Conservation (phyloP, 2,888 invertebrate genomes). For the Drosophila basisetae region DNA sequence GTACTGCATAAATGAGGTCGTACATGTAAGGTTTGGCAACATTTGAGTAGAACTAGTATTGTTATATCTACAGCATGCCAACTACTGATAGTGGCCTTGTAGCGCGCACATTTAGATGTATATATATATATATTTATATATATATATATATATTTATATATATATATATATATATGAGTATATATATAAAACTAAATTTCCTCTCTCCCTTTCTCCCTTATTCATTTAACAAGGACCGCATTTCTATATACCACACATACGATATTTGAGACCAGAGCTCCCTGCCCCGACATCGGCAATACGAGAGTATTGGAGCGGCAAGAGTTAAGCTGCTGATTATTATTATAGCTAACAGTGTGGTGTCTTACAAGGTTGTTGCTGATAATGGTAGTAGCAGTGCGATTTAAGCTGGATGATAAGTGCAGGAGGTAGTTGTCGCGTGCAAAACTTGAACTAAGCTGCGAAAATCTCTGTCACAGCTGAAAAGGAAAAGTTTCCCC, state of each 20-base stretch:
- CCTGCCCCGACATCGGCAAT: background rate
- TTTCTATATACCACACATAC: slow-evolving; percentile 24
- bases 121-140: background rate
- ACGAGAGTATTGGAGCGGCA: slow-evolving; percentile 32
- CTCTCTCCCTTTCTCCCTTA: background rate
- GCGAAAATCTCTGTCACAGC: slow-evolving; percentile 38
- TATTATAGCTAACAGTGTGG: slow-evolving; percentile 21
- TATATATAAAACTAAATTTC: background rate
- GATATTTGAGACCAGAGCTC: background rate
- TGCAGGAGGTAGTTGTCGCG: slow-evolving; percentile 25
- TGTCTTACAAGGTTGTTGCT: slow-evolving; percentile 31
- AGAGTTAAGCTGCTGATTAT: slow-evolving; percentile 34
- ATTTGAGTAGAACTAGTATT: slow-evolving; percentile 9
- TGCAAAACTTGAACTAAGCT: slow-evolving; percentile 46
- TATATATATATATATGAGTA: background rate
- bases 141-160: background rate
- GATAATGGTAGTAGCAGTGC: slow-evolving; percentile 54
- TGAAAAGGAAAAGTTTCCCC: slow-evolving; percentile 40
- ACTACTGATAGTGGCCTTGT: slow-evolving; percentile 10
- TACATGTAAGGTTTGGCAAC: slow-evolving; percentile 2
- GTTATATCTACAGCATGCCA: slow-evolving; percentile 5
- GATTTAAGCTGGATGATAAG: slow-evolving; percentile 51
- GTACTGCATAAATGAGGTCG: background rate
- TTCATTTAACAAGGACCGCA: slow-evolving; percentile 34
- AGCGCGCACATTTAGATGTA: background rate